These are phyloP conservation scores for Nomada flava DNA, from an alignment of 2,888 invertebrate genomes.

Conservation along the genomic window DNA sequence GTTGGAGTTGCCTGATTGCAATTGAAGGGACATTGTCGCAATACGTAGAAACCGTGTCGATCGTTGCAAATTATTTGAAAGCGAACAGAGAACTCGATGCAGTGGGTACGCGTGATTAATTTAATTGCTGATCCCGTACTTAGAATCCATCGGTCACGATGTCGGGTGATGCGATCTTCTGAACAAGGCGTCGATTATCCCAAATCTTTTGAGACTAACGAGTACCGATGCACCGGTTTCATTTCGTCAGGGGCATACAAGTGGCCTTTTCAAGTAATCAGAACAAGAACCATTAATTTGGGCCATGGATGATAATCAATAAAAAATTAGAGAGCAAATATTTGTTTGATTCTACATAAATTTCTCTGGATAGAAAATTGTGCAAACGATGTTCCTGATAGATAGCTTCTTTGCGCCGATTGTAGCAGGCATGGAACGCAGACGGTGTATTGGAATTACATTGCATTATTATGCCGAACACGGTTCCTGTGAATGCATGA, in stretches of 20 bases:
- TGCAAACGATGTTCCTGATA: constrained; percentile 37
- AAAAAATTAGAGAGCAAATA: neutral
- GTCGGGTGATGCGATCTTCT: constrained; percentile 40
- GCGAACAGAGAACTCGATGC: constrained; percentile 23
- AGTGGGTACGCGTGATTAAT: constrained; percentile 44
- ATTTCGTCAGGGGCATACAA: constrained; percentile 21
- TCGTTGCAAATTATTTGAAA: constrained; percentile 52
- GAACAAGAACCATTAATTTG: neutral
- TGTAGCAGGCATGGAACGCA: constrained; percentile 28
- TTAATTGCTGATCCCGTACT: constrained; percentile 43
- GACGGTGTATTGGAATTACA: constrained; percentile 54
- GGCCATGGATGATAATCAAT: neutral
- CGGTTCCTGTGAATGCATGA: constrained; percentile 55
- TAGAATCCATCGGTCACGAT: constrained; percentile 60
- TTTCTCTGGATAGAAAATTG: neutral
- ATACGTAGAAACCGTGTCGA: constrained; percentile 1
- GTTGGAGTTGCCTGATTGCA: neutral
- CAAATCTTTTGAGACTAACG: constrained; percentile 29
- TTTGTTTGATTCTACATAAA: neutral
- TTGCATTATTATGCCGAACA: constrained; percentile 64
- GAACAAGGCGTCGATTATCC: constrained; percentile 65
- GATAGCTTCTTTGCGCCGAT: constrained; percentile 26
- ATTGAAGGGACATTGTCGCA: neutral
- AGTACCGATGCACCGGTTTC: constrained; percentile 16
- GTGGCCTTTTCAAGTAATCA: constrained; percentile 38